Evolutionary conservation across 1,140 invertebrate genomes (phyloP), one percentile per base, ranked within the genome.

Genomic region (Drosophila murphyi): DNA sequence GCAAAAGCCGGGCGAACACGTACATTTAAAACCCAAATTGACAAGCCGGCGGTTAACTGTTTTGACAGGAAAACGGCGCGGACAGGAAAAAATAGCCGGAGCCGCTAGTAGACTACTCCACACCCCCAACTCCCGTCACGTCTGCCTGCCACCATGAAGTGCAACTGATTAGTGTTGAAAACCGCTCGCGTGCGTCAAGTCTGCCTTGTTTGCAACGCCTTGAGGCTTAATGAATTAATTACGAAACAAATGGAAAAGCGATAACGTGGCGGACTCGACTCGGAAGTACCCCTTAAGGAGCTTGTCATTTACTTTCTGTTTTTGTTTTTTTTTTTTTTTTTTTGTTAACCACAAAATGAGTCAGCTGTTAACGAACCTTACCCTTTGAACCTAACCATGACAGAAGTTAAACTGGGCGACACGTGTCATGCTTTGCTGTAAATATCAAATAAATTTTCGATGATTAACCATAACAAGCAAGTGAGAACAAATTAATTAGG

Each of bases 111-210:
- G 12, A 1, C 47, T 29, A 20, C 28, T 62, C 28, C 48, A 20
- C 48, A 5, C 32, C 2, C 35, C 6, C 56, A 32, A 10, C 39
- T 55, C 4, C 8, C 35, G 20, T 20, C 20, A 20, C 20, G 20
- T 20, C 20, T 20, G 52, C 56, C 64, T 37, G 6, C 52, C 55
- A 39, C 37, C 72, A 62, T 59, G 50, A 54, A 67, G 51, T 80
- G 74, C 78, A 86, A 70, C 78, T 86, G 70, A 81, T 81, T 74
- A 78, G 82, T 65, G 65, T 43, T 80, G 69, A 71, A 80, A 80
- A 68, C 45, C 69, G 57, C 45, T 78, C 28, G 81, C 81, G 70
- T 85, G 81, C 71, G 41, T 54, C 48, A 45, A 34, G 12, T 37
- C 54, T 34, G 60, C 28, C 34, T 67, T 29, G 52, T 64, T 77